Base-by-base conservation (phyloP, 2,797 vertebrate genomes). In the Malurus leucopterus region DNA sequence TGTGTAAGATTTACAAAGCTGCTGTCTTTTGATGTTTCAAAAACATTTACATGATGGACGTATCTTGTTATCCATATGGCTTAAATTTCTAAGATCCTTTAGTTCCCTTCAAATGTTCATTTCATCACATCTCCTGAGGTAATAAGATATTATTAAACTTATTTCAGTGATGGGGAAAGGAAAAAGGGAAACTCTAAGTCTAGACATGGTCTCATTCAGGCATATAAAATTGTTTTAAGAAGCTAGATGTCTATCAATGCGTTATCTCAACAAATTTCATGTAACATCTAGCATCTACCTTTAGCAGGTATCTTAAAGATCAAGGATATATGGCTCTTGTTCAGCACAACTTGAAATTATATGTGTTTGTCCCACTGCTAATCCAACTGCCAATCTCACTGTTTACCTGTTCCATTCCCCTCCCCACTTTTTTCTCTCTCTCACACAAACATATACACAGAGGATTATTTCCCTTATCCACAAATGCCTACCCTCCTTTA, bases 1-100 rank as follows among this genome's bases (percentile, higher is more conserved):
- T 82, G 26, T 30, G 2, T 68, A 70, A 79, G 54, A 64, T 81
- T 88, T 76, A 79, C 57, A 88, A 81, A 91, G 27, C 27, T 63
- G 7, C 26, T 82, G 18, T 19, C 43, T 93, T 93, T 88, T 88
- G 82, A 77, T 77, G 43, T 88, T 79, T 36, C 58, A 91, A 91
- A 78, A 68, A 36, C 38, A 76, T 70, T 89, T 73, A 27, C 27
- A 40, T 13, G n/a, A 86, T 54, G 34, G 64, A 50, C 59, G 11
- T 79, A 73, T 82, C 70, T 67, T 81, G 23, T 50, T 86, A 73
- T 58, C 32, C 29, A n/a, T 47, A 73, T 0, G 2, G 46, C 32
- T 92, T 84, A 76, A 67, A 81, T 81, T 93, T 89, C 38, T 71
- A 61, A 61, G 23, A 44, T 47, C 26, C 32, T 50, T 40, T 30